Evolutionary conservation across 2,797 vertebrate species (phyloP), one percentile per base, ranked within the genome.

Genomic region (Darevskia mixta): DNA sequence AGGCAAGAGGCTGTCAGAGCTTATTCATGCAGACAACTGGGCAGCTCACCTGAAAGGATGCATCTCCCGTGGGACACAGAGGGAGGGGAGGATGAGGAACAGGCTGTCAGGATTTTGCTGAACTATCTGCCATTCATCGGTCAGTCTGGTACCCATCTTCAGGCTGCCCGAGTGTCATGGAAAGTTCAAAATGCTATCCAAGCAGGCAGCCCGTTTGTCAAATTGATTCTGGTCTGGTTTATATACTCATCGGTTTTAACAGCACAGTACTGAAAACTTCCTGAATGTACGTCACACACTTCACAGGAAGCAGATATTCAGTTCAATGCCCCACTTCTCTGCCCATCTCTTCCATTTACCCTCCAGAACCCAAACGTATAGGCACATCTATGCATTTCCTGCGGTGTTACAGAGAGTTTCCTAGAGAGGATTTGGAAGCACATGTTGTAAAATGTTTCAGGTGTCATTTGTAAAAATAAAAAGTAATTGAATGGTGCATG

Each of bases 11-110:
- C n/a, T 23, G 0, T 64, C 83, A 77, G 81, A 69, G 29, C n/a
- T 0, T 13, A 83, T 88, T 90, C 67, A 58, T 29, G 64, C 85
- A 86, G 84, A 81, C 0, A 0, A 0, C 55, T 2, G 91, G 85
- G 66, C 90, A 89, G 82, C n/a, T 90, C 88, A 89, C 84, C 86
- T 38, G 83, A 32, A 91, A 87, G 83, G 69, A 29, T 32, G 2
- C n/a, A 10, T 67, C 55, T 49, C 85, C 86, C 89, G 9, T 0
- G 69, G 77, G 84, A 79, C 55, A 89, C 32, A 29, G 1, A 29
- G 32, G 83, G 15, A 55, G 64, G 55, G 0, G 0, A 43, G 13
- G 49, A 8, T 87, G 83, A n/a, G 0, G 17, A 0, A 58, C 17
- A 67, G 11, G 25, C 29, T 0, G 0, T 1, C 0, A 23, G 3